Base-by-base conservation (phyloP, 2,797 vertebrate genomes). In the Kryptopterus vitreolus region DNA sequence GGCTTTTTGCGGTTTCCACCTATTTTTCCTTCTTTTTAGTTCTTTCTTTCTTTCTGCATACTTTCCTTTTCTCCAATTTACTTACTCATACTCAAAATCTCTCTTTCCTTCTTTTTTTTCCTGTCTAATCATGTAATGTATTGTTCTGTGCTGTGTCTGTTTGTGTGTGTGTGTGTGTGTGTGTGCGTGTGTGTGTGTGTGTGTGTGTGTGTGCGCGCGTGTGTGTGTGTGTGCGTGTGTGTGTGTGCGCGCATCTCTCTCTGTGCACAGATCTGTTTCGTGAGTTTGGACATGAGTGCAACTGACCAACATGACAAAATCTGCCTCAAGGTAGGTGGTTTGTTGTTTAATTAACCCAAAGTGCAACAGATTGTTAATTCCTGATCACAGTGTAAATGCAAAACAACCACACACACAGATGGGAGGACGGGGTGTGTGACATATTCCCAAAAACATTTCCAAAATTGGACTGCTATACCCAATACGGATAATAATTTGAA, bases 261-360 rank as follows among this genome's bases (percentile, higher is more conserved):
- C 29, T 87, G 20, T 81, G 24, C 88, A 1, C 89, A 99, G 98
- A 94, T 99, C 85, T 98, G 96, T 89, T 99, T 99, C 87, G 95
- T 99, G 79, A 99, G 95, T 87, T 87, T 98, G 87, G 95, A 96
- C 86, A 93, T 92, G 71, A 91, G 89, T 82, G 94, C 92, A 86
- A 90, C 90, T 59, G 93, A 95, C 24, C 89, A 86, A 68, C 92
- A 83, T 0, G 89, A 94, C 9, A 95, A 96, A 80, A 93, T 90
- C 89, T 91, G 93, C 84, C 90, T 94, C 75, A 95, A 98, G 96
- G 97, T 98, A 92, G 92, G 79, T 26, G 16, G n/a, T 57, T 12
- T 79, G 65, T 85, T 85, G 43, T 66, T 77, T 20, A 11, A 38
- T 43, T 38, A 38, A 65, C 33, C 11, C 48, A 24, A 50, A 50